These are phyloP conservation scores for Syngnathus scovelli DNA, from an alignment of 2,113 vertebrate genomes.

Conservation along the genomic window DNA sequence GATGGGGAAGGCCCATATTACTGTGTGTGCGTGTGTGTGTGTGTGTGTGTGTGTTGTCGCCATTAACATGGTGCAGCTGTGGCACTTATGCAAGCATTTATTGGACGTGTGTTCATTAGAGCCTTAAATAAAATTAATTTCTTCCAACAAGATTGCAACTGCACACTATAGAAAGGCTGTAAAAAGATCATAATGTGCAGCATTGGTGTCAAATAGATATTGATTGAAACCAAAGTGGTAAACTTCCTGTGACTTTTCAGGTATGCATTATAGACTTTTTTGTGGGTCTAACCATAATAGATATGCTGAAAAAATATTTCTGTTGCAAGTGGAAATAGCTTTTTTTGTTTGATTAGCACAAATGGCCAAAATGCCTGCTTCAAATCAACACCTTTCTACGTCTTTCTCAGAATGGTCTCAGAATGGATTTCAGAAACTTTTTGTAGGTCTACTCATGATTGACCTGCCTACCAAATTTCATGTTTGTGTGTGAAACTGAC, in stretches of 20 bases:
- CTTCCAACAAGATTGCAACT: not conserved
- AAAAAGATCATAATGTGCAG: not conserved
- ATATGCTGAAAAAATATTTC: not conserved
- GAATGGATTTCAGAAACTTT: not conserved
- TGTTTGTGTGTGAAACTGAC: not conserved
- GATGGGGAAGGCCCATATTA: not conserved
- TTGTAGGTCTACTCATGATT: not conserved
- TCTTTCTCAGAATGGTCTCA: no score
- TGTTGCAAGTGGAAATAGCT: not conserved
- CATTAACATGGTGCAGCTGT: not conserved
- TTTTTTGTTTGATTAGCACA: not conserved
- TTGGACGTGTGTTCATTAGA: not conserved
- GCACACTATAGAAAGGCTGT: not conserved
- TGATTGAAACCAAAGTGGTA: not conserved
- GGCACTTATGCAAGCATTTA: not conserved
- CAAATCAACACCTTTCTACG: not conserved
- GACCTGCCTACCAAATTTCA: not conserved
- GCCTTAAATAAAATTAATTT: not conserved
- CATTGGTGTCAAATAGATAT: not conserved
- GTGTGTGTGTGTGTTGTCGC: not conserved
- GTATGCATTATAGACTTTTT: not conserved
- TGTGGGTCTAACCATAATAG: not conserved
- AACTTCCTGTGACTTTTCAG: not conserved
- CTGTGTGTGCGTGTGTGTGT: not conserved
- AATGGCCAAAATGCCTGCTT: not conserved